Conservation (phyloP, 2,797 vertebrate species). For the Mus spretus region DNA sequence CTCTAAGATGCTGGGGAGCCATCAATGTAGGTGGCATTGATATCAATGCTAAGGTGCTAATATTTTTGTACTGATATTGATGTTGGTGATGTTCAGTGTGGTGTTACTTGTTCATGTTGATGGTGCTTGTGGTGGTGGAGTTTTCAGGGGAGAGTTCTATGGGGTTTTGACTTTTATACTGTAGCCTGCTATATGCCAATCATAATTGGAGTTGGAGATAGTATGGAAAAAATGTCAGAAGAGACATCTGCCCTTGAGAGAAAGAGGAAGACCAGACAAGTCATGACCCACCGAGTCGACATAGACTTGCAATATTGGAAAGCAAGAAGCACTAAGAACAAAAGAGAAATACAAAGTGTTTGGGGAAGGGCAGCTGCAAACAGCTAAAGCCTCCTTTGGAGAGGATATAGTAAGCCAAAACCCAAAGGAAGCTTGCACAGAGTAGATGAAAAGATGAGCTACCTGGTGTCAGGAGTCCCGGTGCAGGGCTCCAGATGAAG, state of each 20-base stretch:
- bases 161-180: not conserved
- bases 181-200: too few species aligned
- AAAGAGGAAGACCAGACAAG: too few species aligned
- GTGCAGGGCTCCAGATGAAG: too few species aligned
- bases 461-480: not conserved
- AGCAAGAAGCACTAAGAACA: not conserved
- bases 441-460: not conserved
- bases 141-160: not conserved
- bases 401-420: not conserved
- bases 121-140: not conserved
- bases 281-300: too few species aligned
- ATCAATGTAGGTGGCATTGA: not conserved
- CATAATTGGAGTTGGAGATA: not conserved
- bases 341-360: not conserved
- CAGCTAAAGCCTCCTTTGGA: not conserved
- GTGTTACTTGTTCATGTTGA: not conserved
- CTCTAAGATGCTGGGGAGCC: not conserved
- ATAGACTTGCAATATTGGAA: rapidly evolving
- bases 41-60: not conserved
- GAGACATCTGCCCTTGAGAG: not conserved
- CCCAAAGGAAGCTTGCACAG: not conserved
- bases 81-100: not conserved
- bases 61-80: not conserved
- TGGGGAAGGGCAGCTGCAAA: not conserved
- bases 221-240: not conserved